These are phyloP conservation scores for Eupithecia insigniata DNA, from an alignment of 2,888 invertebrate species.

Conservation along the genomic window DNA sequence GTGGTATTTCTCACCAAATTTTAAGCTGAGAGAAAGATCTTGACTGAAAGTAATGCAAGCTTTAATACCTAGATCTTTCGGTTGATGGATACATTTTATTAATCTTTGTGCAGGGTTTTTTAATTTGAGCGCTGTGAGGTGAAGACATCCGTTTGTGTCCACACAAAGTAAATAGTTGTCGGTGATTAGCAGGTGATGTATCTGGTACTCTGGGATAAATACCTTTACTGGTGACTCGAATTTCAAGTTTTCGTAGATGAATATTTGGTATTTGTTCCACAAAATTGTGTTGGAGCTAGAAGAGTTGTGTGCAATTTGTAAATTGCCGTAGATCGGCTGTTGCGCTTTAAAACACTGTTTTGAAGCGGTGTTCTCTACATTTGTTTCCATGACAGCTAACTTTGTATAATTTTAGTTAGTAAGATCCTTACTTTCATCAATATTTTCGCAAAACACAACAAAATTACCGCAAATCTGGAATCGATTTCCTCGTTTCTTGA, in stretches of 20 bases:
- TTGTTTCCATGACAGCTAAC: conserved; percentile 51
- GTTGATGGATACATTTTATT: conserved; percentile 57
- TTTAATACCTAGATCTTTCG: conserved; percentile 52
- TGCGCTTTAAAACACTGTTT: conserved; percentile 61
- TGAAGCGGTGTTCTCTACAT: conserved; percentile 39
- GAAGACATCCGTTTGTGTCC: conserved; percentile 61
- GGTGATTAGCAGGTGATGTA: conserved; percentile 55
- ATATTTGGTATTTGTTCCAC: conserved; percentile 77
- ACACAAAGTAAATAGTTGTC: conserved; percentile 64
- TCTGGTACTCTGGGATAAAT: conserved; percentile 62
- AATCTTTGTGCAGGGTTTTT: conserved; percentile 60
- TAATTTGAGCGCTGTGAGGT: conserved; percentile 63
- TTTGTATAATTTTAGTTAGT: neutral
- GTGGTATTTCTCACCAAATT: conserved; percentile 54
- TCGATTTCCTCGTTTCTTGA: neutral
- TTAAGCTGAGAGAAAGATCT: conserved; percentile 57
- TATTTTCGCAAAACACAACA: neutral
- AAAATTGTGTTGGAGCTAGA: conserved; percentile 54
- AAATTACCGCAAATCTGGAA: neutral
- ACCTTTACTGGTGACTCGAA: conserved; percentile 53
- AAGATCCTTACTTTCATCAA: neutral
- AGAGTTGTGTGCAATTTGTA: conserved; percentile 60
- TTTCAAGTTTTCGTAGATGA: conserved; percentile 61
- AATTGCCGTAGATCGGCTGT: conserved; percentile 51
- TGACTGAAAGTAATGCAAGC: conserved; percentile 44